These are phyloP conservation scores for Zenarchopterus dispar DNA, from an alignment of 2,797 vertebrate genomes.

Conservation along the genomic window DNA sequence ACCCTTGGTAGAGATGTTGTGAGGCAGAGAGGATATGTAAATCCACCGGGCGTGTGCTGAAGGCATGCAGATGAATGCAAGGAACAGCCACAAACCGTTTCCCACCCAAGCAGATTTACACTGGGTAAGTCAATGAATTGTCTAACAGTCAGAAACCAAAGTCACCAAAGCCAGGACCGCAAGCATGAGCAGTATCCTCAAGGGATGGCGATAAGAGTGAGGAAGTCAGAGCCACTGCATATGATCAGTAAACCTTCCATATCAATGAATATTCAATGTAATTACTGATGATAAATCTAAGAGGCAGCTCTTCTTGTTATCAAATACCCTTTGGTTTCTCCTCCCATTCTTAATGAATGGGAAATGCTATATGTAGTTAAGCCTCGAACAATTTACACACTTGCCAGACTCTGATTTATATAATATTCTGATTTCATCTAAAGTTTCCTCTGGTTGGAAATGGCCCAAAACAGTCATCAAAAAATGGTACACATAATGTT, in stretches of 20 bases:
- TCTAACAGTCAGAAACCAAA: constrained; percentile 60
- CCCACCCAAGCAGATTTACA: constrained; percentile 72
- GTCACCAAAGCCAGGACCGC: constrained; percentile 67
- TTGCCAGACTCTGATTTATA: neutral
- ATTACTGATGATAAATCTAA: constrained; percentile 51
- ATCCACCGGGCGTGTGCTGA: constrained; percentile 33
- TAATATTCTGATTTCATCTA: neutral
- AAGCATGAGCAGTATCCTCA: constrained; percentile 68
- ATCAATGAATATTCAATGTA: constrained; percentile 42
- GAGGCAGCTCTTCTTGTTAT: constrained; percentile 36
- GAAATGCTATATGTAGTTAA: constrained; percentile 8
- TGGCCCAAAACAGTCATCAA: neutral
- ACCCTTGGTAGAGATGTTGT: constrained; percentile 29
- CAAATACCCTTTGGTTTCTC: constrained; percentile 27
- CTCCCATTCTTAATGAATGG: constrained; percentile 8
- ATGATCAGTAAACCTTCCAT: constrained; percentile 40
- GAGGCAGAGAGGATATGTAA: constrained; percentile 32
- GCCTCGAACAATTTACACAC: neutral
- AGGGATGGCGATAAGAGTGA: constrained; percentile 38
- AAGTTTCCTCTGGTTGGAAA: neutral
- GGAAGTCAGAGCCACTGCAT: constrained; percentile 34
- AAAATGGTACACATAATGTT: too few species aligned
- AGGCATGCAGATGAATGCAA: constrained; percentile 38
- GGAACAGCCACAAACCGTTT: constrained; percentile 53
- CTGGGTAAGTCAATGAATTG: constrained; percentile 51